Evolutionary conservation across 2,797 vertebrate genomes (phyloP).

Genomic region (Ciconia nigra): DNA sequence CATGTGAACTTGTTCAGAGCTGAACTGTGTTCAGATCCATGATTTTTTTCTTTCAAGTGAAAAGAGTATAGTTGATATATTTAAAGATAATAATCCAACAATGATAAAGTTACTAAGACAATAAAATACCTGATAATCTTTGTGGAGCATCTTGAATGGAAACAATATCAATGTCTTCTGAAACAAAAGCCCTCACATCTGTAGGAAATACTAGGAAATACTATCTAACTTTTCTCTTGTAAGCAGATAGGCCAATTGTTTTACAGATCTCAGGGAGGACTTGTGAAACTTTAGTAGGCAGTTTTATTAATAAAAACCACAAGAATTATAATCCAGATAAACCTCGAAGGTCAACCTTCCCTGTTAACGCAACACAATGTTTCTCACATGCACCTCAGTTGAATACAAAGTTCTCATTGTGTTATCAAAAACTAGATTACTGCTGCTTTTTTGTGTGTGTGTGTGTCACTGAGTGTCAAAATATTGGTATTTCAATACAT

Average conservation of each 20-base stretch:
- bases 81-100: constrained; percentile 33
- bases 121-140: constrained; percentile 58
- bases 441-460: neutral
- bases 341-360: constrained; percentile 53
- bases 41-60: neutral
- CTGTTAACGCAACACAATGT: constrained; percentile 46
- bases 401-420: constrained; percentile 72
- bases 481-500: constrained; percentile 76
- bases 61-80: neutral
- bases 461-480: constrained; percentile 76
- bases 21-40: neutral
- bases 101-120: constrained; percentile 47
- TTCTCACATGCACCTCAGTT: constrained; percentile 52
- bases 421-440: constrained; percentile 65
- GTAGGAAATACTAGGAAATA: constrained; percentile 41
- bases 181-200: constrained; percentile 57
- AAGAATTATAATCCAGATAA: constrained; percentile 50
- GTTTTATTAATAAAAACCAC: constrained; percentile 59
- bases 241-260: constrained; percentile 39
- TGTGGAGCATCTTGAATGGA: constrained; percentile 41
- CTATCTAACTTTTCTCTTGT: neutral
- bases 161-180: constrained; percentile 38
- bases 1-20: neutral
- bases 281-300: constrained; percentile 27
- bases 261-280: constrained; percentile 18